These are phyloP conservation scores for Lycocerus yunnanus DNA, from an alignment of 2,888 invertebrate genomes.

Conservation along the genomic window DNA sequence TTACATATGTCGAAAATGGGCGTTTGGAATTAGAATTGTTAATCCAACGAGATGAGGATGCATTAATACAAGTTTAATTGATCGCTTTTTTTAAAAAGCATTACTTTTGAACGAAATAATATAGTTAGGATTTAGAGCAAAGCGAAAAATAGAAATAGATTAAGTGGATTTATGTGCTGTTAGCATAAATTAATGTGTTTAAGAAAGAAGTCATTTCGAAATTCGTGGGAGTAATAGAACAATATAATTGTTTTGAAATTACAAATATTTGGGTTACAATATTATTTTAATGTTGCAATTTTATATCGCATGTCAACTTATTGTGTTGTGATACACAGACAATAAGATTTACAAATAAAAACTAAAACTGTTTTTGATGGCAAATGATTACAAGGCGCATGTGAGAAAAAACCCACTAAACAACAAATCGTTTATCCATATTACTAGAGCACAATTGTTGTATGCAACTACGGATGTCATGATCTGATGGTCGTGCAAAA, in stretches of 20 bases:
- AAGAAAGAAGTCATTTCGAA: conserved; percentile 29
- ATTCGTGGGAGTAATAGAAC: conserved; percentile 30
- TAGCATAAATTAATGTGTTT: conserved; percentile 32
- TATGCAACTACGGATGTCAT: neutral
- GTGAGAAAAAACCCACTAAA: conserved; percentile 21
- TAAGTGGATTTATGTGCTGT: conserved; percentile 31
- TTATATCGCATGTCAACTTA: conserved; percentile 25
- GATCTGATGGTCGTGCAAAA: neutral
- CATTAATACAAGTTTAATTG: neutral
- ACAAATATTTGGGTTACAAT: conserved; percentile 32
- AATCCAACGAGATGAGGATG: neutral
- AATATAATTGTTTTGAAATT: conserved; percentile 31
- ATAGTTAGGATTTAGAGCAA: conserved; percentile 40
- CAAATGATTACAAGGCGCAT: conserved; percentile 19
- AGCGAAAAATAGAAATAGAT: conserved; percentile 35
- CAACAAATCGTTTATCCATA: conserved; percentile 17
- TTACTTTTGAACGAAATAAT: conserved; percentile 16
- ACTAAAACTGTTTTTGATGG: conserved; percentile 26
- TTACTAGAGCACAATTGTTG: neutral
- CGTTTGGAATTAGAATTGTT: neutral
- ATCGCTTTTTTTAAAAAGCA: neutral
- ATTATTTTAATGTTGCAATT: conserved; percentile 30
- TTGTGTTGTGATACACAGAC: conserved; percentile 15
- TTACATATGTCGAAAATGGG: neutral
- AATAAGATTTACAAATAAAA: conserved; percentile 24